Evolutionary conservation across 2,797 vertebrate genomes (phyloP), one percentile per base, ranked within the genome.

Genomic region (Peromyscus nudipes): DNA sequence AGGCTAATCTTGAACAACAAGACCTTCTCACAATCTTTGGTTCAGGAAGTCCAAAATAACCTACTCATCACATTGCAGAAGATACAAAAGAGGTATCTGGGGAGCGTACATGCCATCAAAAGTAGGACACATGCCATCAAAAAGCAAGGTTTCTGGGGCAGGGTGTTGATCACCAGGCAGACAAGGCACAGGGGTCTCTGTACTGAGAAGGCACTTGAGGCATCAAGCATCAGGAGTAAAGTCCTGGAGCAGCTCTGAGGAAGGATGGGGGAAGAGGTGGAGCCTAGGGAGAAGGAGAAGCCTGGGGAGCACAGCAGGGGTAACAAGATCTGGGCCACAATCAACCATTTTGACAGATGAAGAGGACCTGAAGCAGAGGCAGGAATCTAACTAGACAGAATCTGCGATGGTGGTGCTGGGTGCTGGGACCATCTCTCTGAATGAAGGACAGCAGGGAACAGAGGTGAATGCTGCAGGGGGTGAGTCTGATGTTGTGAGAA

Each of bases 401-500:
- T 25, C n/a, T 82, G 12, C 11, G 40, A 60, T 7, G 8, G 60
- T 13, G 3, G 21, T 16, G 0, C 34, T 83, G 31, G n/a, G 46
- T 46, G 5, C 43, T 52, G 4, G 52, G 46, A n/a, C 11, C 11
- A 73, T 27, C 8, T 12, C 16, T n/a, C 77, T n/a, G 6, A 1
- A 1, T 71, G 3, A 5, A 21, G 23, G 2, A n/a, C 17, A 73
- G 29, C 52, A 0, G 4, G 25, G 34, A n/a, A 85, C 1, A 83
- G 31, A 31, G 40, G 31, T 43, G 14, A 73, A 34, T 71, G 37
- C 4, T 1, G 14, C 2, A 43, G 0, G 23, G 17, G 8, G 0
- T 75, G 55, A 37, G n/a, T 62, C 23, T 55, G 9, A 57, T 23
- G 21, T 25, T 81, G n/a, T 52, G 62, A 37, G 21, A 71, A 79